A percentile compares a stretch with the other conserved stretches of the same genome.
Evolutionary conservation across 2,797 vertebrate genomes (phyloP).

Genomic region (Sus cebifrons): DNA sequence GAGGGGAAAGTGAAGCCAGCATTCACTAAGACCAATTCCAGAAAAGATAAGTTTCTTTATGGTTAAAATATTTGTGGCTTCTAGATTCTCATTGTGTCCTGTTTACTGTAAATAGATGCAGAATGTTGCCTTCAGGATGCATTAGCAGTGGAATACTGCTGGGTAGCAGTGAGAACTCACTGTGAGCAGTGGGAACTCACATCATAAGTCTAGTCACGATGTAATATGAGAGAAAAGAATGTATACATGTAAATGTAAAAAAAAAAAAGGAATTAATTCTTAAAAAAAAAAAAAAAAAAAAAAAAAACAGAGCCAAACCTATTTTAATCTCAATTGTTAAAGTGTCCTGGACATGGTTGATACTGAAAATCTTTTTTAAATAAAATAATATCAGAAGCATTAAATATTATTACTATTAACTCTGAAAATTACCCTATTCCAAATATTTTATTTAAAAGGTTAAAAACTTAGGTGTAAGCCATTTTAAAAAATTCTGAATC

Average conservation of each 20-base stretch:
- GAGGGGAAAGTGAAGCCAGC: not conserved
- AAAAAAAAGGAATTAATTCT: too few relatives aligned
- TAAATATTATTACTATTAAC: not conserved
- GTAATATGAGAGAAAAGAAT: too few relatives aligned
- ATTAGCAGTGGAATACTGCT: too few relatives aligned
- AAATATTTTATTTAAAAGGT: constrained; percentile 8
- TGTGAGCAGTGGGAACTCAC: too few relatives aligned
- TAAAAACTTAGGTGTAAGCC: not conserved
- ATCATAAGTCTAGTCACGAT: too few relatives aligned
- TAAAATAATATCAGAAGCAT: not conserved
- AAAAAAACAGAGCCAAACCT: not conserved
- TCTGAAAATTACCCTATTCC: not conserved
- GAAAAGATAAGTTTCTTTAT: not conserved
- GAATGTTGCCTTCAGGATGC: too few relatives aligned
- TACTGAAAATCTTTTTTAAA: not conserved
- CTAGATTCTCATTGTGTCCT: constrained; percentile 1
- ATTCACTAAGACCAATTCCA: not conserved
- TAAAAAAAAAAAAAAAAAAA: not conserved
- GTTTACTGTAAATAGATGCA: not conserved
- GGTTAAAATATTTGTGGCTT: not conserved
- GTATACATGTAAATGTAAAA: too few relatives aligned
- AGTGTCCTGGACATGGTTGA: not conserved
- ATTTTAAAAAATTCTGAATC: not conserved
- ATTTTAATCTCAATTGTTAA: not conserved
- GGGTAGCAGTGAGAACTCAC: too few relatives aligned